Conservation (phyloP, 2,113 vertebrate genomes). For the Petaurus breviceps region DNA sequence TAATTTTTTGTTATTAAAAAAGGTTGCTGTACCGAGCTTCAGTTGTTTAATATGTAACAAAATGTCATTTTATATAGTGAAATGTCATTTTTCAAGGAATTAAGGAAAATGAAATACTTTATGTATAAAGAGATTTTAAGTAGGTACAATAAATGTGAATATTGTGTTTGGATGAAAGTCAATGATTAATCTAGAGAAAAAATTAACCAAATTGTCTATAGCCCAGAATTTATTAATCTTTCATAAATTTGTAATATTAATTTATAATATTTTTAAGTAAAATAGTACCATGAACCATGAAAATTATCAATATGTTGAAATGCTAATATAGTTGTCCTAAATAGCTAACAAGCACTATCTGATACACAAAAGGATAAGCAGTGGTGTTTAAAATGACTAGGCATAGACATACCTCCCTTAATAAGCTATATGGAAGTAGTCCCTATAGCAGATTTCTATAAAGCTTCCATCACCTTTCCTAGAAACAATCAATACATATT, state of each 20-base stretch:
- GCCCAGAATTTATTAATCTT: not conserved
- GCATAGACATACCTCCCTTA: not conserved
- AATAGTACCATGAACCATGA: not conserved
- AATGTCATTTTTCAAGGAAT: slow-evolving; percentile 11
- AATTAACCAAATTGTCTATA: not conserved
- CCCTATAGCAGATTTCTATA: not conserved
- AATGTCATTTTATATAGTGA: not conserved
- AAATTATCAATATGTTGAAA: not conserved
- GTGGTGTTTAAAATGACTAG: not conserved
- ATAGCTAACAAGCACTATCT: not conserved
- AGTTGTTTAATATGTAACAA: not conserved
- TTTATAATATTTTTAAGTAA: not conserved
- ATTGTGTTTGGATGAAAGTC: not conserved
- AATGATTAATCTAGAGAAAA: not conserved
- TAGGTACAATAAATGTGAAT: not conserved
- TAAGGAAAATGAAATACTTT: not conserved
- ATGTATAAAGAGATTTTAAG: not conserved
- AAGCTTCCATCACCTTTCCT: not conserved
- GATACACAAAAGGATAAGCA: not conserved
- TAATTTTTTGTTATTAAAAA: slow-evolving; percentile 1
- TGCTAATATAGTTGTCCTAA: not conserved
- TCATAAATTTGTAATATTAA: not conserved
- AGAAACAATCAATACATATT: not conserved
- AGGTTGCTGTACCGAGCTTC: not conserved
- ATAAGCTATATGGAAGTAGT: not conserved